Conservation (phyloP, 2,113 vertebrate species). For the Hystrix brachyura region DNA sequence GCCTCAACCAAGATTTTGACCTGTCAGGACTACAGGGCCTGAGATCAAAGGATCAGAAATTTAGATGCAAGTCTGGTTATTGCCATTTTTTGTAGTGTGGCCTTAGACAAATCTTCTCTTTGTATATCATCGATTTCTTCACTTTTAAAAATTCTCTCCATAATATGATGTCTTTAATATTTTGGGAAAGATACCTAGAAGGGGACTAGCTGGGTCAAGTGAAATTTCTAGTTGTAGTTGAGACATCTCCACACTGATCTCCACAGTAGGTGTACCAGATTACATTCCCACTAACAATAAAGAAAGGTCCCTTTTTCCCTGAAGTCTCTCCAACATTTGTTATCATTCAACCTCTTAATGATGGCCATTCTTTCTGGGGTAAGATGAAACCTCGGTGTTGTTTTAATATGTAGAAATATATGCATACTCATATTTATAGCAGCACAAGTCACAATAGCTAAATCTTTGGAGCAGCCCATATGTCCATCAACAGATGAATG, state of each 20-base stretch:
- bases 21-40: background rate
- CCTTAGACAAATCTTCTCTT: background rate
- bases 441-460: background rate
- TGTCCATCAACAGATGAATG: background rate
- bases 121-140: background rate
- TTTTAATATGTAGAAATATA: background rate
- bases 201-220: background rate
- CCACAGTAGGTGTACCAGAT: background rate
- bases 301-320: background rate
- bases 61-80: background rate
- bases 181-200: background rate
- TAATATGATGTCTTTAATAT: background rate
- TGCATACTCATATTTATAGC: background rate
- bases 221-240: background rate
- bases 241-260: background rate
- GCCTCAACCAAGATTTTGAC: background rate
- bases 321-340: background rate
- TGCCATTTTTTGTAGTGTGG: background rate
- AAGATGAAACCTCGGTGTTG: background rate
- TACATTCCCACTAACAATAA: background rate
- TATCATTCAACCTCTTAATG: background rate
- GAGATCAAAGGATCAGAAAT: background rate
- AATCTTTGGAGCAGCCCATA: background rate
- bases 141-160: background rate
- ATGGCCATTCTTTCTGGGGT: background rate